Conservation (phyloP, 2,113 vertebrate genomes). For the Octodon degus region DNA sequence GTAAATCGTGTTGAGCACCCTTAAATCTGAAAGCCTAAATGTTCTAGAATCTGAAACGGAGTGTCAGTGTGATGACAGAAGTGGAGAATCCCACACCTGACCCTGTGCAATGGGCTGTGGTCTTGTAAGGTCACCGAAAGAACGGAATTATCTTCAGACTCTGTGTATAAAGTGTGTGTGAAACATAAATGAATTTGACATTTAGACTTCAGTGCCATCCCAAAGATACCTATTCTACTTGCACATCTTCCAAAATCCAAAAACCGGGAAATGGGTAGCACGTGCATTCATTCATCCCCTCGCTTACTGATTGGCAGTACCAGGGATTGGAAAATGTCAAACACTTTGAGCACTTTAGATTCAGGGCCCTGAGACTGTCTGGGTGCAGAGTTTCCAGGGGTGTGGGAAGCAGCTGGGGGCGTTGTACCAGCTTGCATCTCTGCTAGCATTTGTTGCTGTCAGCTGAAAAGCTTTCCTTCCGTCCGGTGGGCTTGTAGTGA, state of each 20-base stretch:
- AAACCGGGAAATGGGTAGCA: neutral
- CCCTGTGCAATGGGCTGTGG: too few relatives aligned
- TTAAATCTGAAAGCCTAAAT: neutral
- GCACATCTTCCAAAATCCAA: neutral
- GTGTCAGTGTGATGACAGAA: neutral
- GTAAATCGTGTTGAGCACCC: neutral
- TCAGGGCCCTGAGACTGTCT: neutral
- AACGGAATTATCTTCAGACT: too few relatives aligned
- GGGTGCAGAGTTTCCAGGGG: neutral
- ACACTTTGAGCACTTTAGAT: neutral
- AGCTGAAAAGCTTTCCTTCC: neutral
- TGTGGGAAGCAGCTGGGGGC: neutral
- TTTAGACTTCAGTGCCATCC: neutral
- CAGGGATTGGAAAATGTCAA: neutral
- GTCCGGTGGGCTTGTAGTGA: neutral
- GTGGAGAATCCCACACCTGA: neutral
- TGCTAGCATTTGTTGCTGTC: neutral
- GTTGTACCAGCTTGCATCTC: neutral
- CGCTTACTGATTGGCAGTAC: neutral
- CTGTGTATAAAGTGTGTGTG: neutral
- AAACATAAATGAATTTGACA: neutral
- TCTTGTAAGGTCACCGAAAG: neutral
- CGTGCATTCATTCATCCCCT: neutral
- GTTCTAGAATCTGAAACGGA: too few relatives aligned
- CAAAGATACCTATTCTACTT: neutral